Conservation (phyloP, 2,113 vertebrate genomes). For the Aptenodytes forsteri region DNA sequence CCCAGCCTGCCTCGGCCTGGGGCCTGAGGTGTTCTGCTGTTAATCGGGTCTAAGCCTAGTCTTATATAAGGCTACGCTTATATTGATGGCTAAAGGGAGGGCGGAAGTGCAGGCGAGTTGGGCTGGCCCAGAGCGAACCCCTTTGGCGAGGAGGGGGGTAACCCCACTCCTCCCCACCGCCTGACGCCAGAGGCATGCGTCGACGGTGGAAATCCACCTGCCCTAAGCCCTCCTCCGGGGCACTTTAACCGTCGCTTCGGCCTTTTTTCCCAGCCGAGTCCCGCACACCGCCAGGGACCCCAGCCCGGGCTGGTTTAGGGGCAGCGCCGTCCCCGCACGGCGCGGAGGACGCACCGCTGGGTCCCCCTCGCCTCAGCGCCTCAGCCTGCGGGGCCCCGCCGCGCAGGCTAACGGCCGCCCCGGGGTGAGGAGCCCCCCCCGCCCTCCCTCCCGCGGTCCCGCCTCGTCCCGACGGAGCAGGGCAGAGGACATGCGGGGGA, state of each 20-base stretch:
- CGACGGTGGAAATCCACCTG: background rate
- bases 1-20: background rate
- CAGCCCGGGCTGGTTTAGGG: fast-evolving
- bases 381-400: background rate
- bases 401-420: background rate
- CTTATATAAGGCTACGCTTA: background rate
- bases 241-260: fast-evolving
- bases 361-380: background rate
- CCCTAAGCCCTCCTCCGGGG: background rate
- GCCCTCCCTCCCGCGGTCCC: background rate
- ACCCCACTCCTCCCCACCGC: background rate
- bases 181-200: background rate
- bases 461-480: background rate
- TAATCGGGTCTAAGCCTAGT: background rate
- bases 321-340: background rate
- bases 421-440: too few relatives aligned
- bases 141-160: background rate
- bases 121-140: background rate
- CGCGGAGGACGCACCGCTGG: background rate
- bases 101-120: fast-evolving
- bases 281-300: background rate
- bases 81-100: fast-evolving
- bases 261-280: background rate
- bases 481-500: background rate
- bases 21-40: background rate